These are phyloP conservation scores for Tiliacea citrago DNA, from an alignment of 2,888 invertebrate genomes.

Conservation along the genomic window DNA sequence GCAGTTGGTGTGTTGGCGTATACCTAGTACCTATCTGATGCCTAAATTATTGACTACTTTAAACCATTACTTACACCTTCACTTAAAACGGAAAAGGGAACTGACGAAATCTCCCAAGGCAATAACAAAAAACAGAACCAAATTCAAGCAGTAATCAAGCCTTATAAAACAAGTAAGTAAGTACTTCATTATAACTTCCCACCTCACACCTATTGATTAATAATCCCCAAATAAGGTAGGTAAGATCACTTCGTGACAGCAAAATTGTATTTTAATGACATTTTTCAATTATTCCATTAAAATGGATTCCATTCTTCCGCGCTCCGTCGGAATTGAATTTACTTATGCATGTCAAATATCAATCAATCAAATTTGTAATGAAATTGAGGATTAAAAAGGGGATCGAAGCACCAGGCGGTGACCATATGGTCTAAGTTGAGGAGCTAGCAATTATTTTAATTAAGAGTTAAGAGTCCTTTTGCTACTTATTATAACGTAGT, in stretches of 20 bases:
- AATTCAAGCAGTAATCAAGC: not conserved
- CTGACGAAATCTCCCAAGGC: no score
- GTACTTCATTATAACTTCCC: constrained; percentile 11
- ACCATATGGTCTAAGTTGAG: constrained; percentile 10
- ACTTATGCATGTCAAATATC: constrained; percentile 49
- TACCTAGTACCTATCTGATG: no score
- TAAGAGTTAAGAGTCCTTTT: not conserved
- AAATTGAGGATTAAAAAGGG: constrained; percentile 36
- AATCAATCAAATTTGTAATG: constrained; percentile 50
- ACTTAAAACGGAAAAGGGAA: not conserved
- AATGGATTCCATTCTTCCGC: constrained; percentile 30
- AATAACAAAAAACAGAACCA: not conserved
- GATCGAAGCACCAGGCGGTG: constrained; percentile 35
- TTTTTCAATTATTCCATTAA: constrained; percentile 64
- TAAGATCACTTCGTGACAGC: constrained; percentile 32
- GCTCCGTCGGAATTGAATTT: constrained; percentile 49
- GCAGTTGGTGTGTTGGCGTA: no score
- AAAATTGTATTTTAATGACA: constrained; percentile 69
- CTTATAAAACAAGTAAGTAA: constrained; percentile 8
- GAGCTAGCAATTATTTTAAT: not conserved
- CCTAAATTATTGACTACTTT: no score
- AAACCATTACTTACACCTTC: not conserved
- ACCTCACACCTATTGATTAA: constrained; percentile 29
- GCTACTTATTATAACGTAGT: no score
- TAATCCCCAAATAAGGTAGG: constrained; percentile 36